Conservation (phyloP, 2,797 vertebrate genomes). For the Xenops minutus region DNA sequence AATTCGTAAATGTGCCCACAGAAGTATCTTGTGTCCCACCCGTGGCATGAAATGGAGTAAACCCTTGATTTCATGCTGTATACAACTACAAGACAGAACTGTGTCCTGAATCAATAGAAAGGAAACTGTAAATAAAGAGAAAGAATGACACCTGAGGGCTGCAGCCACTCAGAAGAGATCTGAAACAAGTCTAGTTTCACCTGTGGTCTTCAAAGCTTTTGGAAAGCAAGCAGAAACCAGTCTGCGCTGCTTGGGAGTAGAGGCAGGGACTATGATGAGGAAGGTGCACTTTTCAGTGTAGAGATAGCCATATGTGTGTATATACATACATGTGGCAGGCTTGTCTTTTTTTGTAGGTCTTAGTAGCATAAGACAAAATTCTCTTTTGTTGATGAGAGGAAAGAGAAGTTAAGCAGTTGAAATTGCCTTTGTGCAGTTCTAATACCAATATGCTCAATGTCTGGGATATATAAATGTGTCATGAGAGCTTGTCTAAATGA, state of each 20-base stretch:
- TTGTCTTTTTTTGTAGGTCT: background rate
- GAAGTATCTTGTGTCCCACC: background rate
- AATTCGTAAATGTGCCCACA: background rate
- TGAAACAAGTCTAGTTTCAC: background rate
- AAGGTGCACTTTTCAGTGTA: background rate
- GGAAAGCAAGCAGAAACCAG: background rate
- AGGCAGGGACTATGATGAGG: background rate
- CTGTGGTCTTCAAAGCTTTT: background rate
- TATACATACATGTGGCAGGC: background rate
- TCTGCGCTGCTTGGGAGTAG: background rate
- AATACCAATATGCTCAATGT: background rate
- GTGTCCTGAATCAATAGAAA: background rate
- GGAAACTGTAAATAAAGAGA: background rate
- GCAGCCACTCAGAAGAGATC: background rate
- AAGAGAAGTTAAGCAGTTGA: background rate
- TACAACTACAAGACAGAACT: background rate
- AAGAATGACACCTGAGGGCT: background rate
- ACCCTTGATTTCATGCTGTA: background rate
- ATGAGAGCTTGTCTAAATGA: background rate
- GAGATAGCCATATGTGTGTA: background rate
- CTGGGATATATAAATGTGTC: background rate
- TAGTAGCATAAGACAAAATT: background rate
- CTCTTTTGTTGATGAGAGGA: background rate
- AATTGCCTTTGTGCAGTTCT: background rate
- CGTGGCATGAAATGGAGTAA: background rate